These are phyloP conservation scores for Sinosuthora webbiana DNA, from an alignment of 2,113 vertebrate genomes.

Conservation along the genomic window DNA sequence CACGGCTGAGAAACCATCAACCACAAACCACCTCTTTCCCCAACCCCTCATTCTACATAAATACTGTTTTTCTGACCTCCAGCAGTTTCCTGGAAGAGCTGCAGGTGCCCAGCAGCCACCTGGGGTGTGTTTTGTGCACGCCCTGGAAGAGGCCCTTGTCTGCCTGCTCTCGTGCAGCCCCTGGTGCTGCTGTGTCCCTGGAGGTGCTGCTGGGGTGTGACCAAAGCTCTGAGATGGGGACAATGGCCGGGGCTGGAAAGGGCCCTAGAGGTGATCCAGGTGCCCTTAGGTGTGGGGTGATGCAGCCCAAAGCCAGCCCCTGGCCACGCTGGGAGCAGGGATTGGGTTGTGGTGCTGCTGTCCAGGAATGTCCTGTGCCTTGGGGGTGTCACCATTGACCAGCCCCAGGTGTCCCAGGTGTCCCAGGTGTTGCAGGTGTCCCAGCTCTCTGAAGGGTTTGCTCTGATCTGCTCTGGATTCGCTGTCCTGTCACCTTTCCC, in stretches of 20 bases:
- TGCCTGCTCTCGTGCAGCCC: background rate
- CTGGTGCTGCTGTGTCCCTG: background rate
- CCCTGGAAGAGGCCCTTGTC: background rate
- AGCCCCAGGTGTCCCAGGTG: background rate
- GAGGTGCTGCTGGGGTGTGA: background rate
- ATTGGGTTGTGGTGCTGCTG: accelerated
- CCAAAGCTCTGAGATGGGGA: accelerated
- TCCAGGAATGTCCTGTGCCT: background rate
- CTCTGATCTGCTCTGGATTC: background rate
- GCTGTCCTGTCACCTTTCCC: background rate
- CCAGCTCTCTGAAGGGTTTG: background rate
- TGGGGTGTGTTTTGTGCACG: background rate
- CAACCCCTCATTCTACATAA: background rate
- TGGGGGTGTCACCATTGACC: background rate
- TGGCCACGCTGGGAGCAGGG: background rate
- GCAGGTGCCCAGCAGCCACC: background rate
- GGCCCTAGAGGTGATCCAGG: background rate
- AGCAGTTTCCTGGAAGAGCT: background rate
- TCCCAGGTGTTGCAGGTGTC: no score
- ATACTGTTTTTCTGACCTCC: background rate
- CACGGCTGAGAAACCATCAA: background rate
- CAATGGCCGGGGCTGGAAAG: background rate
- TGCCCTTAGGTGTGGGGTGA: background rate
- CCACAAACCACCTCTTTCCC: background rate
- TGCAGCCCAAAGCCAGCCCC: background rate